Percentiles rank a stretch among this genome's conserved stretches.
phyloP scores from a whole-genome alignment of 2,113 vertebrate species.

The Proteles cristata region DNA sequence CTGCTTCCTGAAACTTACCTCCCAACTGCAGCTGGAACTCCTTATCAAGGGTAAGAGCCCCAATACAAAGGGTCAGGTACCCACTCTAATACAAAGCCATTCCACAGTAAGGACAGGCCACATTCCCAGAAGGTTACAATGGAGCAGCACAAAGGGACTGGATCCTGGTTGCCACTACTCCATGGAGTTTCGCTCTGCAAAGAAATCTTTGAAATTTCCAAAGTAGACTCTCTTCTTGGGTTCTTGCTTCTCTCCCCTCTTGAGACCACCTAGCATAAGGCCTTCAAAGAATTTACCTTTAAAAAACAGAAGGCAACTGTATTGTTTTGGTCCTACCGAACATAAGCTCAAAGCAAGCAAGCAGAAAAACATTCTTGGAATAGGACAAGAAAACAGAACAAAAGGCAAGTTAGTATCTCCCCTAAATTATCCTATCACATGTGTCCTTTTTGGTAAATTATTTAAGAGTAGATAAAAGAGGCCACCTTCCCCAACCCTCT shows the following conservation, averaged over 20 bases:
- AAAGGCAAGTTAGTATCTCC: constrained; percentile 46
- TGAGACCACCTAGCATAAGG: background rate
- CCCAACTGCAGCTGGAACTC: background rate
- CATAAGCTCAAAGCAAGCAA: background rate
- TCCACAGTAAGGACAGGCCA: background rate
- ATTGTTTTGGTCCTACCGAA: background rate
- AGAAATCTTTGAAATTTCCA: background rate
- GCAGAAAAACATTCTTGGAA: background rate
- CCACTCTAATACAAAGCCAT: background rate
- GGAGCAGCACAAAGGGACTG: background rate
- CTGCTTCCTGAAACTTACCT: background rate
- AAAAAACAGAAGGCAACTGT: background rate
- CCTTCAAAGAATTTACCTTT: background rate
- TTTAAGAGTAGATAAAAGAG: background rate
- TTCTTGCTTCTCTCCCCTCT: background rate
- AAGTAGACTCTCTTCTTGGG: background rate
- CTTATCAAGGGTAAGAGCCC: background rate
- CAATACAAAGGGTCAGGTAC: background rate
- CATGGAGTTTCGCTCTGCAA: background rate
- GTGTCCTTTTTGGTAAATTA: constrained; percentile 26
- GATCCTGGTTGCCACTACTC: background rate
- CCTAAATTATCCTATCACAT: background rate
- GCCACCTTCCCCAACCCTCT: background rate
- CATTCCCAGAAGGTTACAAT: background rate
- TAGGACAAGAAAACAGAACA: background rate